Evolutionary conservation across 2,113 vertebrate species (phyloP).

Genomic region (Limnothrissa miodon): DNA sequence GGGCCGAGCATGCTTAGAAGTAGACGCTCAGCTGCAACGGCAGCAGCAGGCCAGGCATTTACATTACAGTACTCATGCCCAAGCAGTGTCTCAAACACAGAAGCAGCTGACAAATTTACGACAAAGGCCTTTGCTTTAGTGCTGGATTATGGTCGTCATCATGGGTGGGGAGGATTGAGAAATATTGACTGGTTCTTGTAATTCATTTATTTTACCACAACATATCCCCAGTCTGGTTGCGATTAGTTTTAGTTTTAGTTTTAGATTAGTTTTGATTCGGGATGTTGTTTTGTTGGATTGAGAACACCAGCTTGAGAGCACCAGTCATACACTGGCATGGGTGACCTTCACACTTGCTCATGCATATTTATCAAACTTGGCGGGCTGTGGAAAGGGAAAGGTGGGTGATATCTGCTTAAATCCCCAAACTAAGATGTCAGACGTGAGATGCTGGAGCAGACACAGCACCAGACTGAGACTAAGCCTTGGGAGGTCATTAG

Average conservation of each 20-base stretch:
- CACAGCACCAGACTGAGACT: background rate
- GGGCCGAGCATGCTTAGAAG: too few relatives aligned
- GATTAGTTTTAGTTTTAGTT: too few relatives aligned
- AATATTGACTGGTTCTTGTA: background rate
- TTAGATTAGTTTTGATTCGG: too few relatives aligned
- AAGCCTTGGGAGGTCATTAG: background rate
- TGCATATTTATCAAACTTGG: background rate
- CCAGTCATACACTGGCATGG: background rate
- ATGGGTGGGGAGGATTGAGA: background rate
- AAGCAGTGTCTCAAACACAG: background rate
- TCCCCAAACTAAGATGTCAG: background rate
- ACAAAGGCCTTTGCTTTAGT: background rate
- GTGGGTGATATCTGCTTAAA: background rate
- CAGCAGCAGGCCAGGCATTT: background rate
- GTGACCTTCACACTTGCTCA: background rate
- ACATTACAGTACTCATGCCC: background rate
- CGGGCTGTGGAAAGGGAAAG: background rate
- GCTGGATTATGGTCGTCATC: background rate
- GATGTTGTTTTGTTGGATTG: background rate
- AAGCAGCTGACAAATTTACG: background rate
- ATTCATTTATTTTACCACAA: background rate
- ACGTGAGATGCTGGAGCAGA: background rate
- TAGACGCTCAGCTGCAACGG: background rate
- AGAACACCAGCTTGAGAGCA: background rate
- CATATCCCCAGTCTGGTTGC: too few relatives aligned